A percentile compares a stretch with the other conserved stretches of the same genome.
phyloP scores from a whole-genome alignment of 2,113 vertebrate genomes.

The Henicopernis longicauda region DNA sequence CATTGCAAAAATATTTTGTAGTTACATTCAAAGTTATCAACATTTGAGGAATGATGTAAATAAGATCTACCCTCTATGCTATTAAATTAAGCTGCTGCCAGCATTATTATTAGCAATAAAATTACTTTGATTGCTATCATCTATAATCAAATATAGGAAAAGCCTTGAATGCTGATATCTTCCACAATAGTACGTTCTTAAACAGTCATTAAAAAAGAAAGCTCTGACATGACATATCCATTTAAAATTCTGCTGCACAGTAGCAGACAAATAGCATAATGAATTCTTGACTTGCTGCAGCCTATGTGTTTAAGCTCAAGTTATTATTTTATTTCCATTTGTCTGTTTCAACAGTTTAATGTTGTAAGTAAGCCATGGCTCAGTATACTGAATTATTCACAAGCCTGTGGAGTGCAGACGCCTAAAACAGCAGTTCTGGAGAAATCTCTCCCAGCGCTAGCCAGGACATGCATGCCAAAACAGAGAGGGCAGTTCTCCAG shows the following conservation, averaged over 20 bases:
- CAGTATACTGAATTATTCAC: neutral
- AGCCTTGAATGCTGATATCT: slow-evolving; percentile 60
- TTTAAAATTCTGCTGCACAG: slow-evolving; percentile 53
- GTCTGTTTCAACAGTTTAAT: slow-evolving; percentile 26
- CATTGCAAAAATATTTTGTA: neutral
- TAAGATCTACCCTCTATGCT: slow-evolving; percentile 56
- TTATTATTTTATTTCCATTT: slow-evolving; percentile 49
- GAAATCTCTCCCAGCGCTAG: neutral
- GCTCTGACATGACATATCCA: slow-evolving; percentile 34
- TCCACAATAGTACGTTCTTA: slow-evolving; percentile 31
- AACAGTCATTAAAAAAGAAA: slow-evolving; percentile 27
- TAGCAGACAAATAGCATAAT: slow-evolving; percentile 54
- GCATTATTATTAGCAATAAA: slow-evolving; percentile 76
- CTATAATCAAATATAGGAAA: slow-evolving; percentile 80
- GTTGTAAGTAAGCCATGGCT: neutral
- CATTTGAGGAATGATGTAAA: slow-evolving; percentile 67
- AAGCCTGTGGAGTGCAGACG: neutral
- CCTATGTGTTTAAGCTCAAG: neutral
- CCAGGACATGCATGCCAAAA: neutral
- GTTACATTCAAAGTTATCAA: neutral
- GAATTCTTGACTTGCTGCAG: slow-evolving; percentile 29
- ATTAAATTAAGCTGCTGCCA: slow-evolving; percentile 65
- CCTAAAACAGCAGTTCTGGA: neutral
- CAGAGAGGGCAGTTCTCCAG: neutral
- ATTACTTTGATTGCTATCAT: slow-evolving; percentile 76